phyloP scores from a whole-genome alignment of 2,888 invertebrate species.

The Torymus tubicola region DNA sequence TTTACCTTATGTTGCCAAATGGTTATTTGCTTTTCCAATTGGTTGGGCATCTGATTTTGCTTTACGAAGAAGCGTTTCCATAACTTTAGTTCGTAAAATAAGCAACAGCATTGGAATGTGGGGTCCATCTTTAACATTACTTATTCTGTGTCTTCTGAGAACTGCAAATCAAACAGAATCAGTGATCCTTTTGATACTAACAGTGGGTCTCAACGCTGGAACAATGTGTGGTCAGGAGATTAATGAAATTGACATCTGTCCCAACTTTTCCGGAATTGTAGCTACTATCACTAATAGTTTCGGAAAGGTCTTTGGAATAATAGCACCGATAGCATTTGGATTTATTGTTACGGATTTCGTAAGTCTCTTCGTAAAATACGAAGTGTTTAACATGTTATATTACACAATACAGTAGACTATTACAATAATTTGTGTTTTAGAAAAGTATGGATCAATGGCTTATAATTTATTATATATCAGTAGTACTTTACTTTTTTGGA shows the following conservation, averaged over 20 bases:
- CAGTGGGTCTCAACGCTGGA: slow-evolving; percentile 71
- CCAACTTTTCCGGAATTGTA: slow-evolving; percentile 77
- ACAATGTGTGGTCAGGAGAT: slow-evolving; percentile 73
- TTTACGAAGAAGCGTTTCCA: slow-evolving; percentile 66
- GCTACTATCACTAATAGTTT: slow-evolving; percentile 77
- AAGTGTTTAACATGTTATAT: too few relatives aligned
- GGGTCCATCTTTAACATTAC: slow-evolving; percentile 75
- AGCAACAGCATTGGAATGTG: slow-evolving; percentile 79
- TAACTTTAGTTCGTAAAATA: slow-evolving; percentile 70
- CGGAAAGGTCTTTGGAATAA: slow-evolving; percentile 74
- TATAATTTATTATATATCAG: slow-evolving; percentile 81
- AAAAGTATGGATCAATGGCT: slow-evolving; percentile 69
- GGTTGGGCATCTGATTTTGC: slow-evolving; percentile 77
- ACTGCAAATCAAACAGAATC: slow-evolving; percentile 56
- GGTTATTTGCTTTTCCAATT: slow-evolving; percentile 77
- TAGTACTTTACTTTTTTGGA: slow-evolving; percentile 79
- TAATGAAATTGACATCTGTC: slow-evolving; percentile 77
- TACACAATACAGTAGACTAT: too few relatives aligned
- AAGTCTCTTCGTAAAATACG: background rate
- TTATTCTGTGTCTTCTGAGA: slow-evolving; percentile 65
- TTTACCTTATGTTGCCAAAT: slow-evolving; percentile 79
- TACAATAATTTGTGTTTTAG: background rate
- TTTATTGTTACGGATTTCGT: slow-evolving; percentile 65
- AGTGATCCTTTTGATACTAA: slow-evolving; percentile 65
- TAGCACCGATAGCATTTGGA: slow-evolving; percentile 75